Evolutionary conservation across 2,888 invertebrate genomes (phyloP).

Genomic region (Nebria salina): DNA sequence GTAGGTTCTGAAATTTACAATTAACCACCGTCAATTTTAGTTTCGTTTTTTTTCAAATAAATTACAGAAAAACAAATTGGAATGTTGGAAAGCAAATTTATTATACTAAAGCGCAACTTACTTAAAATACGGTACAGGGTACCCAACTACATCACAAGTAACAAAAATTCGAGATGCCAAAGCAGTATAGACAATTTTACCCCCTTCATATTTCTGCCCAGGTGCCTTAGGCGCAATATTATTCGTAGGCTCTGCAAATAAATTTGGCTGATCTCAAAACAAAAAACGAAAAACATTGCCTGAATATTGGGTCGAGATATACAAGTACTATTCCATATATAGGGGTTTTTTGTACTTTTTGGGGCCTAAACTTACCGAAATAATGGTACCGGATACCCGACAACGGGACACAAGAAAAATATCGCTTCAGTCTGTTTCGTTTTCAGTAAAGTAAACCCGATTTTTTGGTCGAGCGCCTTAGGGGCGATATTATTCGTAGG

Average conservation of each 20-base stretch:
- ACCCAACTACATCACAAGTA: constrained; percentile 76
- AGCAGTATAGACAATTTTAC: constrained; percentile 69
- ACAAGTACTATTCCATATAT: background rate
- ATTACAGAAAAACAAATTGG: background rate
- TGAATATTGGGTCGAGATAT: background rate
- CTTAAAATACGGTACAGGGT: constrained; percentile 76
- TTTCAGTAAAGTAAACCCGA: constrained; percentile 65
- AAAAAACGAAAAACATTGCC: background rate
- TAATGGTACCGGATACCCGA: constrained; percentile 61
- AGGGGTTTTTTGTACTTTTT: background rate
- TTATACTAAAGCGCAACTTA: constrained; percentile 62
- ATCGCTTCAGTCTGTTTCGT: constrained; percentile 59
- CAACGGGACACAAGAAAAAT: constrained; percentile 64
- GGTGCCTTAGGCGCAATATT: constrained; percentile 72
- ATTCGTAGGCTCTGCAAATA: constrained; percentile 68
- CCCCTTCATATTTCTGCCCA: constrained; percentile 65
- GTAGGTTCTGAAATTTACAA: constrained; percentile 64
- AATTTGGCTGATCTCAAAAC: constrained; percentile 14
- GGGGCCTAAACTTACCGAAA: constrained; percentile 57
- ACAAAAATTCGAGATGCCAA: constrained; percentile 68
- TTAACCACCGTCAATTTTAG: too few species aligned
- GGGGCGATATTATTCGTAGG: constrained; percentile 75
- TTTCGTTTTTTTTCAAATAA: background rate
- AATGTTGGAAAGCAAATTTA: constrained; percentile 9
- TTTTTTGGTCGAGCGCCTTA: constrained; percentile 64